Evolutionary conservation across 2,888 invertebrate species (phyloP), one percentile per base, ranked within the genome.

Genomic region (Cosmopolites sordidus): DNA sequence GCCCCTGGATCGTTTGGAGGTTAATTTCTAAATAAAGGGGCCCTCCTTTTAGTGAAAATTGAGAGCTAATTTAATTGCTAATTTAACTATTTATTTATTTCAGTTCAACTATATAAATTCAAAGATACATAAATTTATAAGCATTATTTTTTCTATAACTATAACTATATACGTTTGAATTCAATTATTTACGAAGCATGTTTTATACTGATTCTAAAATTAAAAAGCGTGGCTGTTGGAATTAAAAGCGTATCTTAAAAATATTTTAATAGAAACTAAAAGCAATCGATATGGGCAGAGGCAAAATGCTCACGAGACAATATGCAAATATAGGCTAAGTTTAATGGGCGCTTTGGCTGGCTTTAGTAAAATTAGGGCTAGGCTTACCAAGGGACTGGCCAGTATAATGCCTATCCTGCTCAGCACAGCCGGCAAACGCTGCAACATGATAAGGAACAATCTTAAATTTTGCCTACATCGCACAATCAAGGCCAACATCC

Each of bases 341-440:
- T 33, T 33, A 11, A 33, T 11, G 33, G n/a, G 33, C 33, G 33
- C 33, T 33, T 11, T 12, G 33, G 33, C 33, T 33, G 33, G 33
- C 33, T 33, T 33, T 33, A 33, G 33, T 40, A 40, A 47, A 46
- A 42, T 50, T 39, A 45, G 43, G 47, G 47, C 44, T 49, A 56
- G 56, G 79, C 91, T 91, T 91, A 91, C 90, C 90, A 91, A 84
- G 79, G 91, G 90, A 85, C 89, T 90, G 86, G 90, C 90, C 87
- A 91, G 88, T 83, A 91, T 89, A 80, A 91, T 89, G 86, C 91
- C 91, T 86, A 91, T 90, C 85, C 91, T 87, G 88, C 88, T 90
- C 84, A 91, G 88, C 80, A 91, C 90, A 83, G 90, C 90, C 82
- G 91, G 91, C 82, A 91, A 88, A 82, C 90, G 90, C 91, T 91